Evolutionary conservation across 1,140 invertebrate species (phyloP), one percentile per base, ranked within the genome.

Genomic region (Venustaconcha ellipsiformis): DNA sequence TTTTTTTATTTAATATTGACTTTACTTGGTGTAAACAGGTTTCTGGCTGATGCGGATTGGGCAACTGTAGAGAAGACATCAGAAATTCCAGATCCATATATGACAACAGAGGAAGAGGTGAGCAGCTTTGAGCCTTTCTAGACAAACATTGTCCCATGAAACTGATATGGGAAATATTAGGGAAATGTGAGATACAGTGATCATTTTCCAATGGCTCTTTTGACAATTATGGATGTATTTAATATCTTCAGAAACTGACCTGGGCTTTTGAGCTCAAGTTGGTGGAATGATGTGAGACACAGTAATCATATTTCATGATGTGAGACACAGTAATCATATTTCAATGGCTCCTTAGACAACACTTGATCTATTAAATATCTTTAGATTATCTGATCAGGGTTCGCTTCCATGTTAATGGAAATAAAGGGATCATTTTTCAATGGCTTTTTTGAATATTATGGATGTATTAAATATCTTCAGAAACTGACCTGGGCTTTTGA

Each of bases 41-140:
- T 91, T 83, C 76, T 91, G 59, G 87, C 88, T 14, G 90, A 91
- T 76, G 88, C 90, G 59, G 88, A 91, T 74, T 91, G 91, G 90
- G 82, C 84, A 20, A 79, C 87, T 58, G 90, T 91, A 0, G 84
- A 88, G 55, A 86, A 85, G 30, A 78, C 82, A 14, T 89, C 87
- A 48, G 79, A 81, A 15, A 82, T 91, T 3, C 73, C 74, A 18
- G 85, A 87, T 76, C 88, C 87, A 11, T 89, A 85, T 63, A 79
- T 80, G 23, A 83, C 80, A 23, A 82, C 70, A 20, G 79, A 83
- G 18, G 80, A 81, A 72, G 81, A 85, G 77, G 84, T 80, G 72
- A 57, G 60, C 55, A 20, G 18, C 4, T 55, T 57, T 70, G 30
- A 70, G n/a, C 20, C 26, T 65, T 56, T n/a, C 30, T 59, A 15